These are phyloP conservation scores for Panzeria rudis DNA, from an alignment of 2,888 invertebrate species.

Conservation along the genomic window DNA sequence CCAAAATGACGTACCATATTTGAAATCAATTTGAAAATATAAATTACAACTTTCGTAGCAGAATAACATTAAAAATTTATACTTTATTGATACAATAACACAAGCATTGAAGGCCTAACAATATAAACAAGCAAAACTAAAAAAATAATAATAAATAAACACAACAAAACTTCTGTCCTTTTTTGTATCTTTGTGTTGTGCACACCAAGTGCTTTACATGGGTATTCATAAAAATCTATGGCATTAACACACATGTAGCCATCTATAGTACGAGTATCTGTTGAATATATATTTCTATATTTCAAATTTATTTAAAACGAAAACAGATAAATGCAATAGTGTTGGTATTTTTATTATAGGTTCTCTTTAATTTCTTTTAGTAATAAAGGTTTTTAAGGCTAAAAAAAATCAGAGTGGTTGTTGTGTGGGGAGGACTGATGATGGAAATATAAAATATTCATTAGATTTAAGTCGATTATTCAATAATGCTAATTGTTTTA, in stretches of 20 bases:
- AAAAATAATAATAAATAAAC: background rate
- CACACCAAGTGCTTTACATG: slow-evolving; percentile 33
- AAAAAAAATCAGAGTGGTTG: slow-evolving; percentile 18
- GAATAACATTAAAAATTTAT: slow-evolving; percentile 67
- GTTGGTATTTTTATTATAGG: slow-evolving; percentile 13
- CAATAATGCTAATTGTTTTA: background rate
- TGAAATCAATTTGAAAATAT: slow-evolving; percentile 67
- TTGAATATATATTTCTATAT: slow-evolving; percentile 42
- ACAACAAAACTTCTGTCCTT: slow-evolving; percentile 19
- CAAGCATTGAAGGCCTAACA: slow-evolving; percentile 42
- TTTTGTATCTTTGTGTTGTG: slow-evolving; percentile 24
- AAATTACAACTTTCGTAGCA: slow-evolving; percentile 53
- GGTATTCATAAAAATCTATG: background rate
- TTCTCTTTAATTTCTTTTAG: slow-evolving; percentile 5
- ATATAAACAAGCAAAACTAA: background rate
- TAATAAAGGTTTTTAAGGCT: slow-evolving; percentile 44
- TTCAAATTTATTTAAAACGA: slow-evolving; percentile 30
- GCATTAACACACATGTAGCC: background rate
- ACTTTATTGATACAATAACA: slow-evolving; percentile 61
- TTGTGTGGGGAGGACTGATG: background rate
- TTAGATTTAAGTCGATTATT: slow-evolving; percentile 1
- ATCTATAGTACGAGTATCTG: background rate
- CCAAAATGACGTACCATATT: slow-evolving; percentile 54
- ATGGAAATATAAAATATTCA: slow-evolving; percentile 1
- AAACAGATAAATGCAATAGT: slow-evolving; percentile 38